These are phyloP conservation scores for Guaruba guarouba DNA, from an alignment of 2,113 vertebrate species.

Conservation along the genomic window DNA sequence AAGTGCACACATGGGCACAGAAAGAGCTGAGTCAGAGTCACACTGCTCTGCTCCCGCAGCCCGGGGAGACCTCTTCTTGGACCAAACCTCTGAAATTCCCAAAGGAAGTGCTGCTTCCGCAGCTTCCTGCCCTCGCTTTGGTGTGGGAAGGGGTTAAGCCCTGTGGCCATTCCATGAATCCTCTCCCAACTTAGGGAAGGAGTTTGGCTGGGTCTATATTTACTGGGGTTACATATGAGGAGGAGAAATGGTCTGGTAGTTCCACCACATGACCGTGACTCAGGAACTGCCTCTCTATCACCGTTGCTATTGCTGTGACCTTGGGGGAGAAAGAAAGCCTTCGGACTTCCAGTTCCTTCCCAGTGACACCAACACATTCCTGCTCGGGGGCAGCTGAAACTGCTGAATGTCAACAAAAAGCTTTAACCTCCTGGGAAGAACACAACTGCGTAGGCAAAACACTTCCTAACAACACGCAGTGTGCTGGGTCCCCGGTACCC, in stretches of 20 bases:
- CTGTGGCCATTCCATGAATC: neutral
- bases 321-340: neutral
- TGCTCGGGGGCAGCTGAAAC: neutral
- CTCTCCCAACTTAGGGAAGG: neutral
- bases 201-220: neutral
- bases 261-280: constrained; percentile 33
- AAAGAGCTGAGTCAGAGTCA: constrained; percentile 83
- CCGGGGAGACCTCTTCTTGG: neutral
- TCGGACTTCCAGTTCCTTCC: neutral
- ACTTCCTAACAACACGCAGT: fast-evolving
- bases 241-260: neutral
- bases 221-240: neutral
- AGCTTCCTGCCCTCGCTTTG: neutral
- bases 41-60: neutral
- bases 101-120: neutral
- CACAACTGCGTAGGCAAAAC: neutral
- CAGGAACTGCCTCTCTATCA: neutral
- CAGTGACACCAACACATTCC: neutral
- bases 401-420: neutral
- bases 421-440: neutral
- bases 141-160: neutral
- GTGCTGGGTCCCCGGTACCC: neutral
- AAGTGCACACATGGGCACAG: constrained; percentile 5
- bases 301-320: neutral
- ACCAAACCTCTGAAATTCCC: neutral